A percentile compares a stretch with the other conserved stretches of the same genome.
phyloP scores from a whole-genome alignment of 1,140 invertebrate species.

The Idris sp. region DNA sequence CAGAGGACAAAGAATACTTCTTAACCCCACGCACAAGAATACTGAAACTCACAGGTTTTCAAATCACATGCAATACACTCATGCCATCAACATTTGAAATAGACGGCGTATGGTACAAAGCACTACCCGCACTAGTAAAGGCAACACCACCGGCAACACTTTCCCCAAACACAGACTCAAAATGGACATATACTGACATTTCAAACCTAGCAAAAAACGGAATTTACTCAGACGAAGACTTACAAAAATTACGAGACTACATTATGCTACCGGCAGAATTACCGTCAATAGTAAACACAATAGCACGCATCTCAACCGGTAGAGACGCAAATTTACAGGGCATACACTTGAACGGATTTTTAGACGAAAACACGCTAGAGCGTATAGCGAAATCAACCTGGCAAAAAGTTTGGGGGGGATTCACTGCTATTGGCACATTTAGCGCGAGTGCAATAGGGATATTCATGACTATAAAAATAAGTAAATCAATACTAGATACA shows the following conservation, averaged over 20 bases:
- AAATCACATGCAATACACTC: conserved; percentile 13
- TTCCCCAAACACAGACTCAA: background rate
- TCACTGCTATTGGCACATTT: too few relatives aligned
- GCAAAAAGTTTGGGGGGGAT: too few relatives aligned
- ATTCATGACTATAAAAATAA: too few relatives aligned
- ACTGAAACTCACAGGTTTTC: conserved; percentile 2
- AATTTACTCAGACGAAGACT: conserved; percentile 11
- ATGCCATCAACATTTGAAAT: conserved; percentile 13
- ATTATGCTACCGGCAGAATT: conserved; percentile 17
- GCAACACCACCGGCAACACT: conserved; percentile 1
- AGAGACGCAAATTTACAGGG: too few relatives aligned
- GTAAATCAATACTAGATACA: too few relatives aligned
- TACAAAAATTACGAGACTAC: conserved; percentile 6
- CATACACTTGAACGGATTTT: too few relatives aligned
- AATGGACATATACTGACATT: conserved; percentile 2
- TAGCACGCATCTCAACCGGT: too few relatives aligned
- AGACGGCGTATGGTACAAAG: conserved; percentile 18
- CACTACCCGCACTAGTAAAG: conserved; percentile 4
- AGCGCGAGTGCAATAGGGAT: too few relatives aligned
- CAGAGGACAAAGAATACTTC: background rate
- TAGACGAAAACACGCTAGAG: too few relatives aligned
- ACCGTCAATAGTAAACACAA: conserved; percentile 8
- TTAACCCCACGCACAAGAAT: conserved; percentile 16
- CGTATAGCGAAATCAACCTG: too few relatives aligned
- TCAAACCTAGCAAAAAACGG: background rate